phyloP scores from a whole-genome alignment of 2,888 invertebrate genomes.

The Taenaris catops region DNA sequence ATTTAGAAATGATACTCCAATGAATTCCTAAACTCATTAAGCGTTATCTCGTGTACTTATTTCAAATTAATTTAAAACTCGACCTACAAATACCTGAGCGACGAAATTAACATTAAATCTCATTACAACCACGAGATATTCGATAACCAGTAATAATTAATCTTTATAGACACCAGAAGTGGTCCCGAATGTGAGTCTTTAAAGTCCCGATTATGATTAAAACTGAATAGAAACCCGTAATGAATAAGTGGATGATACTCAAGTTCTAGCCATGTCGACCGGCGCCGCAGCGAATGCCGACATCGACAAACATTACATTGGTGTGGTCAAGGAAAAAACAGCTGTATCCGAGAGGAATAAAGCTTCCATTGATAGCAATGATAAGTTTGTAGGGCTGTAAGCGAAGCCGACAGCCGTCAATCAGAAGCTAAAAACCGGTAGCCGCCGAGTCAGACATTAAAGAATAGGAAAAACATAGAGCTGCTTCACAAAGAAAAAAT shows the following conservation, averaged over 20 bases:
- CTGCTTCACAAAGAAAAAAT: too few species aligned
- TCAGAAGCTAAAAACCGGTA: slow-evolving; percentile 78
- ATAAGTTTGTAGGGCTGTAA: slow-evolving; percentile 47
- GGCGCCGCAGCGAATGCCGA: slow-evolving; percentile 68
- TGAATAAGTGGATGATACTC: slow-evolving; percentile 77
- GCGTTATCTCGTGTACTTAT: not conserved
- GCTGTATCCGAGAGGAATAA: slow-evolving; percentile 30
- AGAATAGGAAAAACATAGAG: slow-evolving; percentile 68
- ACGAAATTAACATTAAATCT: slow-evolving; percentile 15
- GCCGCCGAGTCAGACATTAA: slow-evolving; percentile 66
- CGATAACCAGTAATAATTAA: slow-evolving; percentile 14
- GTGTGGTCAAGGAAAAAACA: slow-evolving; percentile 26
- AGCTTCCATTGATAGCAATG: slow-evolving; percentile 21
- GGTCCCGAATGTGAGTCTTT: slow-evolving; percentile 21
- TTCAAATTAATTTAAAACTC: slow-evolving; percentile 4
- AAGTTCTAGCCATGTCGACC: slow-evolving; percentile 64
- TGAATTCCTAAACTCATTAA: too few species aligned
- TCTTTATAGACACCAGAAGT: slow-evolving; percentile 17
- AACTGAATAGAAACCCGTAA: slow-evolving; percentile 69
- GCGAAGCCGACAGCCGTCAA: slow-evolving; percentile 78
- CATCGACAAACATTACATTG: slow-evolving; percentile 27
- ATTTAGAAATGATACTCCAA: too few species aligned
- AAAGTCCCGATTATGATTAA: slow-evolving; percentile 69
- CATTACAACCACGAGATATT: slow-evolving; percentile 13
- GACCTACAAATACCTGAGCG: slow-evolving; percentile 2